phyloP scores from a whole-genome alignment of 2,113 vertebrate species.

The Puma concolor region DNA sequence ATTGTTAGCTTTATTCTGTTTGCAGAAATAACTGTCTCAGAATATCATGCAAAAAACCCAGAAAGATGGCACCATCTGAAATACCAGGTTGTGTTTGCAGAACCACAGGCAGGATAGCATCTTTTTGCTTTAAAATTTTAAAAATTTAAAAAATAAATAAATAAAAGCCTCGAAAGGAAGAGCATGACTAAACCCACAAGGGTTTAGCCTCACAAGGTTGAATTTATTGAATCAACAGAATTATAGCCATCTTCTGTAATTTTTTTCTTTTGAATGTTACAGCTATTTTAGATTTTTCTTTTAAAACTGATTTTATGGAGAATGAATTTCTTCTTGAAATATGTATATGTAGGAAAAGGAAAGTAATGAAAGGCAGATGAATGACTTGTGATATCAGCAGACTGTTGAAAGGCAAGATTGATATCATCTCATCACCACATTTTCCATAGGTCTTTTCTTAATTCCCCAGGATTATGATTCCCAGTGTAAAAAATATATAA shows the following conservation, averaged over 20 bases:
- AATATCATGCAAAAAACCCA: not conserved
- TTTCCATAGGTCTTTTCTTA: slow-evolving; percentile 65
- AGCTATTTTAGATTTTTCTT: slow-evolving; percentile 42
- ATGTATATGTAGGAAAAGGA: slow-evolving; percentile 10
- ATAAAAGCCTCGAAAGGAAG: not conserved
- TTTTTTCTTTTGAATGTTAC: slow-evolving; percentile 55
- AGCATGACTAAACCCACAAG: not conserved
- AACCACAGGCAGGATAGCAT: not conserved
- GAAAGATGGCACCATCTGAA: not conserved
- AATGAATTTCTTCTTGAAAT: slow-evolving; percentile 59
- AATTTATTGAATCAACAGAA: slow-evolving; percentile 30
- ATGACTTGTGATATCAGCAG: slow-evolving; percentile 21
- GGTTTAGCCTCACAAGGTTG: not conserved
- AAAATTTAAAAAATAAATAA: not conserved
- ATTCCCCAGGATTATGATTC: slow-evolving; percentile 48
- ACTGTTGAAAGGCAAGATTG: slow-evolving; percentile 53
- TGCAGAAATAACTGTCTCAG: slow-evolving; percentile 20
- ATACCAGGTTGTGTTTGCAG: not conserved
- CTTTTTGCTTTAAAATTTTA: slow-evolving; percentile 46
- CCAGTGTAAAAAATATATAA: slow-evolving; percentile 72
- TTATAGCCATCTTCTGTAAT: not conserved
- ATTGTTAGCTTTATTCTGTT: slow-evolving; percentile 29
- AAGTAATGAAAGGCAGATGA: slow-evolving; percentile 55
- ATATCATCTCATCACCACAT: slow-evolving; percentile 47
- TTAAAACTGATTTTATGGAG: slow-evolving; percentile 36